Base-by-base conservation (phyloP, 2,888 invertebrate species). In the Nematopogon swammerdamellus region DNA sequence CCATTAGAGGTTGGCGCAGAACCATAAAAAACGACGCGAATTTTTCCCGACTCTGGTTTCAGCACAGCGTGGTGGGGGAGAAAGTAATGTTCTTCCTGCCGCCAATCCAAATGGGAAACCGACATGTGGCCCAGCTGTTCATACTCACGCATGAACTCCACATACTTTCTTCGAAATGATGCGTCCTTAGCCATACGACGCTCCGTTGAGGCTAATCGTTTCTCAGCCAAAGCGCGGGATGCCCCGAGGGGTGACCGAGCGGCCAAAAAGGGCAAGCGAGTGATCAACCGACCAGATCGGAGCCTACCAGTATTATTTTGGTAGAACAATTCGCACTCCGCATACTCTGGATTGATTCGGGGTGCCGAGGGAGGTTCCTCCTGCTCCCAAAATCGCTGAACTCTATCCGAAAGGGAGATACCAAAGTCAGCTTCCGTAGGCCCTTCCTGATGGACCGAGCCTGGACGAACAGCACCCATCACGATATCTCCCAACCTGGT, bases 321-420 rank as follows among this genome's bases (percentile, higher is more conserved):
- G 17, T 49, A 49, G 17, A 46, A 49, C 25, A 43, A 19, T 17
- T 49, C 49, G 19, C 49, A 47, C 44, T 50, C 47, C 30, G n/a
- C 20, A 19, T 47, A 30, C 45, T 36, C 45, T 16, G 45, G 42
- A 30, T 29, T 20, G 2, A 45, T 19, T 1, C 36, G 18, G 2
- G 36, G 17, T 14, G 30, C 45, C 1, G 30, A 16, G 3, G 49
- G 49, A 1, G 45, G 45, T 25, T 30, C 48, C 42, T 44, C 36
- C 48, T 54, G 4, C 36, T 36, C 36, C 36, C 36, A 36, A 14
- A 36, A 36, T 14, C 36, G 36, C 36, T 36, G 36, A 3, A 36
- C 36, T 8, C 14, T 6, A 3, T 36, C 36, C 14, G 36, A 14
- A 36, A 36, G 36, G 14, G 36, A 14, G 11, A 36, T 4, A 3